Evolutionary conservation across 2,888 invertebrate species (phyloP).

Genomic region (Lathronympha strigana): DNA sequence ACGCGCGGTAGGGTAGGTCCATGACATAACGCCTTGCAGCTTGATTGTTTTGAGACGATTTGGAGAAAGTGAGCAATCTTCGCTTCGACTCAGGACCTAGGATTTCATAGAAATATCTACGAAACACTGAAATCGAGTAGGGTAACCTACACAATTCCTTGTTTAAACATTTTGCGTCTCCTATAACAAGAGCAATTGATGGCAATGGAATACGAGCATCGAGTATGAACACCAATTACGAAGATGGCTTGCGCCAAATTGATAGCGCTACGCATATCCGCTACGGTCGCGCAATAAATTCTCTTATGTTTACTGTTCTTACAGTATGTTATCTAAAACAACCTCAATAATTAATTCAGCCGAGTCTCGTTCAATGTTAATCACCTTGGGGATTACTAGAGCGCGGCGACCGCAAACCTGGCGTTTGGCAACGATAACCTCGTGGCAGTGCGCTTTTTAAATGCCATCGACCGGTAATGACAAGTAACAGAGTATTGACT

Average conservation of each 20-base stretch:
- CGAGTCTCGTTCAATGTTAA: conserved; percentile 49
- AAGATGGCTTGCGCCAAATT: conserved; percentile 5
- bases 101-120: too few relatives aligned
- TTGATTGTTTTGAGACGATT: too few relatives aligned
- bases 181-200: neutral
- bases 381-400: conserved; percentile 74
- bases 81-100: too few relatives aligned
- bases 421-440: conserved; percentile 69
- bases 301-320: conserved; percentile 7
- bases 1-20: too few relatives aligned
- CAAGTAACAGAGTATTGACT: conserved; percentile 5
- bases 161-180: neutral
- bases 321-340: conserved; percentile 14
- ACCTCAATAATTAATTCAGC: conserved; percentile 21
- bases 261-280: conserved; percentile 5
- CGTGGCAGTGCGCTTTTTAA: conserved; percentile 37
- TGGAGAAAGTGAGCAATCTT: too few relatives aligned
- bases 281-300: conserved; percentile 2
- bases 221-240: neutral
- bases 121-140: too few relatives aligned
- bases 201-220: neutral
- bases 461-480: conserved; percentile 16
- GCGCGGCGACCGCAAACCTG: conserved; percentile 69
- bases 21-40: too few relatives aligned
- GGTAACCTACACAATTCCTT: neutral